Conservation (phyloP, 2,888 invertebrate genomes). For the Alloplasta piceator region DNA sequence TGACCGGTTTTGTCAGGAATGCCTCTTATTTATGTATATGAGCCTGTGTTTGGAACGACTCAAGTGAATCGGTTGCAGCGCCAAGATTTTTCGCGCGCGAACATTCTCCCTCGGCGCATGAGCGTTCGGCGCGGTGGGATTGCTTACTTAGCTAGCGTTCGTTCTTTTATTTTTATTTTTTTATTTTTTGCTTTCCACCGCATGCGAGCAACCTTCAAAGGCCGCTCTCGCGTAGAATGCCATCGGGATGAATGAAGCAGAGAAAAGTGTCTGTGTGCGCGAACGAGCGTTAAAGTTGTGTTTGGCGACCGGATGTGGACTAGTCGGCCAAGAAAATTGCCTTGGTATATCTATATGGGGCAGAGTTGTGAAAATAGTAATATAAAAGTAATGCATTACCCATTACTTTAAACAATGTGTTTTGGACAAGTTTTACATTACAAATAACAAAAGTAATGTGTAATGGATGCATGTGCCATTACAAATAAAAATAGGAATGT, state of each 20-base stretch:
- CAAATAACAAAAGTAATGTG: no score
- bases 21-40: no score
- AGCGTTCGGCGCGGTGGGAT: constrained; percentile 40
- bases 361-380: no score
- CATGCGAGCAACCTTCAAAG: constrained; percentile 81
- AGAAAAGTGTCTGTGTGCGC: constrained; percentile 76
- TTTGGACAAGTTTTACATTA: no score
- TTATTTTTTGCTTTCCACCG: constrained; percentile 62
- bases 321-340: constrained; percentile 56
- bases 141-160: constrained; percentile 56
- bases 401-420: no score
- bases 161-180: constrained; percentile 65
- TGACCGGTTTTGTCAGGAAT: no score
- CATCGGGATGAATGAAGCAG: constrained; percentile 81
- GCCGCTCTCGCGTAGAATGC: constrained; percentile 78
- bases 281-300: constrained; percentile 52
- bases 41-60: no score
- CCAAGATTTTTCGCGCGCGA: no score
- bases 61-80: no score
- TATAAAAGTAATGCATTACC: no score
- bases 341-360: constrained; percentile 15
- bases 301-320: constrained; percentile 77
- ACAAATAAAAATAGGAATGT: no score
- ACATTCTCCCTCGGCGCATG: constrained; percentile 15
- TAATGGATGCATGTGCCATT: no score